phyloP scores from a whole-genome alignment of 2,113 vertebrate species.

The human (Homo sapiens) region DNA sequence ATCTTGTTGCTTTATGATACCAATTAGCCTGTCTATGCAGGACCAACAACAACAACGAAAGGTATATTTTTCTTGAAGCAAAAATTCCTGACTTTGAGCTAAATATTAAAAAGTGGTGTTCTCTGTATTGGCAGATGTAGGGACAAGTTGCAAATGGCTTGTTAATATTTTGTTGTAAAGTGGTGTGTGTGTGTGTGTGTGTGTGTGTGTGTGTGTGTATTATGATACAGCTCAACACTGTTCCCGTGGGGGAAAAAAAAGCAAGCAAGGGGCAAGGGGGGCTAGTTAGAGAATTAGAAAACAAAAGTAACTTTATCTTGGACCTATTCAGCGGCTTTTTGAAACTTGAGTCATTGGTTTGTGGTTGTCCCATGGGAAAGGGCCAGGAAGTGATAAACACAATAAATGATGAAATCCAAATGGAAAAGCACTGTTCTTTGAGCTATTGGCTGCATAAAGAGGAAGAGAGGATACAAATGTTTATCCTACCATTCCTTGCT shows the following conservation, averaged over 20 bases:
- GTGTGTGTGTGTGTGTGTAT: neutral
- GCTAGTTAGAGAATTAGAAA: neutral
- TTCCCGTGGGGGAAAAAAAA: neutral
- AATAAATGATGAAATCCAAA: slow-evolving; percentile 81
- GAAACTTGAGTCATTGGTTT: slow-evolving; percentile 64
- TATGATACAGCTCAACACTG: neutral
- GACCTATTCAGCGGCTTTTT: slow-evolving; percentile 57
- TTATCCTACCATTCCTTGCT: slow-evolving; percentile 47
- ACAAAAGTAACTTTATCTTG: slow-evolving; percentile 69
- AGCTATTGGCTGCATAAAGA: slow-evolving; percentile 76
- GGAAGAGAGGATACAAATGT: slow-evolving; percentile 82
- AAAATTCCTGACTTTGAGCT: slow-evolving; percentile 31
- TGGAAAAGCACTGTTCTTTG: slow-evolving; percentile 64
- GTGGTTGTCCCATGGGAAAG: slow-evolving; percentile 74
- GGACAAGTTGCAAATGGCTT: neutral
- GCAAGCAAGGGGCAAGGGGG: neutral
- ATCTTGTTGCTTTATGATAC: neutral
- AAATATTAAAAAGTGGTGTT: neutral
- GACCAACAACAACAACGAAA: neutral
- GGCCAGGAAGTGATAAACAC: slow-evolving; percentile 86
- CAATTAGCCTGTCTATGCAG: neutral
- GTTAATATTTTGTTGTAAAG: neutral
- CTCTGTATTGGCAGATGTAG: neutral
- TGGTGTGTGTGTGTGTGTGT: too few relatives aligned
- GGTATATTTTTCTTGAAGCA: neutral